Percentiles rank a stretch among this genome's conserved stretches.
Conservation (phyloP, 2,888 invertebrate genomes). For the Brachyptera putata region DNA sequence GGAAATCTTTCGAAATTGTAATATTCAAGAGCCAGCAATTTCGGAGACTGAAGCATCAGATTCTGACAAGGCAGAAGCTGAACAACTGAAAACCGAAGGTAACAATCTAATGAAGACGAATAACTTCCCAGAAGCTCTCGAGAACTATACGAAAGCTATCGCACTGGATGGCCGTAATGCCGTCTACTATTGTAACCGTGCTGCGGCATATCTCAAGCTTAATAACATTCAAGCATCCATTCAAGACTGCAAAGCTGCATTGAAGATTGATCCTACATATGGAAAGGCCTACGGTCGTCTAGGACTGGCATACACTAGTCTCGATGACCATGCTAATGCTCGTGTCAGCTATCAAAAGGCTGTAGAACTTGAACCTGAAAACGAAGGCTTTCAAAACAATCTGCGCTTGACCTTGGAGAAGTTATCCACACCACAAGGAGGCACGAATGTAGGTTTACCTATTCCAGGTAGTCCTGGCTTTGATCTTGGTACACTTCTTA, state of each 20-base stretch:
- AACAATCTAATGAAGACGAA: constrained; percentile 84
- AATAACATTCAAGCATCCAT: constrained; percentile 80
- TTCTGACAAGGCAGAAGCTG: constrained; percentile 63
- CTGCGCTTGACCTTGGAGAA: constrained; percentile 75
- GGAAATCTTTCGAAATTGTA: constrained; percentile 41
- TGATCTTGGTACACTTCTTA: constrained; percentile 62
- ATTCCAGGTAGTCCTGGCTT: constrained; percentile 5
- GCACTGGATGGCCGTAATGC: constrained; percentile 82
- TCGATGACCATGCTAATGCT: constrained; percentile 80
- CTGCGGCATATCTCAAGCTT: constrained; percentile 90
- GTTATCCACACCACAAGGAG: constrained; percentile 38
- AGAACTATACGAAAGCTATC: constrained; percentile 83
- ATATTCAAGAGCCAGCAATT: constrained; percentile 42
- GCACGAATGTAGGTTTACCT: not conserved
- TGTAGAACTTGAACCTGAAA: constrained; percentile 84
- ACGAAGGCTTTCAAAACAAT: constrained; percentile 85
- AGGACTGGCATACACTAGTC: constrained; percentile 81
- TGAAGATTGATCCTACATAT: constrained; percentile 85
- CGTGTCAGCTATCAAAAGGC: constrained; percentile 83
- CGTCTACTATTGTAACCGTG: constrained; percentile 95
- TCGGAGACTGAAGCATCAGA: constrained; percentile 43
- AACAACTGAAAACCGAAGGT: constrained; percentile 81
- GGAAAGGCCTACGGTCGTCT: constrained; percentile 93
- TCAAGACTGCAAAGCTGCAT: constrained; percentile 84
- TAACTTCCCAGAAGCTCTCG: constrained; percentile 74